Evolutionary conservation across 2,888 invertebrate species (phyloP).

Genomic region (Cinara cedri): DNA sequence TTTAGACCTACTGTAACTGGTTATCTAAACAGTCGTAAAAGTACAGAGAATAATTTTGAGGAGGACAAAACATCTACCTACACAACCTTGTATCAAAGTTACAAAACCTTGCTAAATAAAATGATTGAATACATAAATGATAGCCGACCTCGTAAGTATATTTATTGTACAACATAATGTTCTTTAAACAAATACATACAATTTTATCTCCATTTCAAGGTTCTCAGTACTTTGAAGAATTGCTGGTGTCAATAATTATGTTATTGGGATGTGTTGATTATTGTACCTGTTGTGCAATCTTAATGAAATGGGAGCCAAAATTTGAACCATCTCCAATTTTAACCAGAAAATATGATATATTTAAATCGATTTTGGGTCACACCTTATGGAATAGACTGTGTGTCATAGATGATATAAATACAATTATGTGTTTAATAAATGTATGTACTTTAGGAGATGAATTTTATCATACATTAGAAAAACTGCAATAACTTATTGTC

Average conservation of each 20-base stretch:
- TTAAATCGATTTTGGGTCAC: slow-evolving; percentile 36
- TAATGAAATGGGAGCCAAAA: slow-evolving; percentile 46
- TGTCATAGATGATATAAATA: slow-evolving; percentile 9
- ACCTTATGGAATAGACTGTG: slow-evolving; percentile 23
- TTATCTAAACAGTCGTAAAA: slow-evolving; percentile 28
- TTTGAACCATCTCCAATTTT: slow-evolving; percentile 8
- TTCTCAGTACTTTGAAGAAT: slow-evolving; percentile 46
- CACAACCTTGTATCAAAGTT: slow-evolving; percentile 6
- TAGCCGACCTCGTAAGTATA: slow-evolving; percentile 25
- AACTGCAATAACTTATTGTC: neutral
- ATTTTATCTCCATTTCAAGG: neutral
- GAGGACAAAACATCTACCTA: slow-evolving; percentile 33
- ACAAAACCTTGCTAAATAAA: slow-evolving; percentile 21
- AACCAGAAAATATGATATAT: slow-evolving; percentile 16
- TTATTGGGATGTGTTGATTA: slow-evolving; percentile 41
- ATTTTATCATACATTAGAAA: slow-evolving; percentile 13
- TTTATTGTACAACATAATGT: neutral
- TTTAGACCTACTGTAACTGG: slow-evolving; percentile 29
- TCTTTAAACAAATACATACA: neutral
- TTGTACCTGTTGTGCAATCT: neutral
- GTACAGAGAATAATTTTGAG: neutral
- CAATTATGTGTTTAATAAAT: slow-evolving; percentile 29
- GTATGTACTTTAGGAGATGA: slow-evolving; percentile 12
- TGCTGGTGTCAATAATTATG: slow-evolving; percentile 15
- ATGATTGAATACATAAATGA: slow-evolving; percentile 42